Conservation (phyloP, 2,888 invertebrate genomes). For the Drosophila rellima region DNA sequence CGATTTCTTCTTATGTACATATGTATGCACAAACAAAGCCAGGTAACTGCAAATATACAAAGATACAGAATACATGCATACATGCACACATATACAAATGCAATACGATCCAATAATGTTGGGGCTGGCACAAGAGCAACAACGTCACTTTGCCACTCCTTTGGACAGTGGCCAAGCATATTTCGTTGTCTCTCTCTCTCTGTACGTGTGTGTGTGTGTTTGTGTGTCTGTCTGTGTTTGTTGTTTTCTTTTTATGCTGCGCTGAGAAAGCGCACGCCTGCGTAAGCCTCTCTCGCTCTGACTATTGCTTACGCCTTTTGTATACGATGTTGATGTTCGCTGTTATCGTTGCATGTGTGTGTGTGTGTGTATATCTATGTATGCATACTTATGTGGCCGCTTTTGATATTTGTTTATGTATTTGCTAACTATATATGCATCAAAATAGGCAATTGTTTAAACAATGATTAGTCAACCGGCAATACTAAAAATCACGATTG, state of each 20-base stretch:
- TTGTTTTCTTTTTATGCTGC: constrained; percentile 40
- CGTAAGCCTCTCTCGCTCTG: constrained; percentile 47
- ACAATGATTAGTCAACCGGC: constrained; percentile 72
- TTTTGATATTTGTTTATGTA: constrained; percentile 45
- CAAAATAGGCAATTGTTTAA: constrained; percentile 76
- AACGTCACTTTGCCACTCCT: constrained; percentile 56
- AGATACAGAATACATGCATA: constrained; percentile 5
- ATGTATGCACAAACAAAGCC: constrained; percentile 10
- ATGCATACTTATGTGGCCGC: constrained; percentile 9
- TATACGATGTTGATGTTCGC: constrained; percentile 23
- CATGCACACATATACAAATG: constrained; percentile 18
- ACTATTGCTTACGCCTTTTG: constrained; percentile 15
- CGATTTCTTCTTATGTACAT: constrained; percentile 39
- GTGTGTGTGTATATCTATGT: not conserved
- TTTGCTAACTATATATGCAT: constrained; percentile 60
- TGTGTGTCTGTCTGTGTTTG: constrained; percentile 9
- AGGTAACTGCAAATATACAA: constrained; percentile 25
- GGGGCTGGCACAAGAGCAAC: constrained; percentile 16
- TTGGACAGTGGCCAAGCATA: constrained; percentile 38
- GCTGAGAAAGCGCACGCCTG: constrained; percentile 47
- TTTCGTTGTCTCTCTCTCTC: not conserved
- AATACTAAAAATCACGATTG: constrained; percentile 60
- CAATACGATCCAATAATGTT: constrained; percentile 42
- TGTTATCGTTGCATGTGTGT: constrained; percentile 9
- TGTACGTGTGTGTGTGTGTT: constrained; percentile 1